Base-by-base conservation (phyloP, 2,113 vertebrate species). In the Agapornis roseicollis region DNA sequence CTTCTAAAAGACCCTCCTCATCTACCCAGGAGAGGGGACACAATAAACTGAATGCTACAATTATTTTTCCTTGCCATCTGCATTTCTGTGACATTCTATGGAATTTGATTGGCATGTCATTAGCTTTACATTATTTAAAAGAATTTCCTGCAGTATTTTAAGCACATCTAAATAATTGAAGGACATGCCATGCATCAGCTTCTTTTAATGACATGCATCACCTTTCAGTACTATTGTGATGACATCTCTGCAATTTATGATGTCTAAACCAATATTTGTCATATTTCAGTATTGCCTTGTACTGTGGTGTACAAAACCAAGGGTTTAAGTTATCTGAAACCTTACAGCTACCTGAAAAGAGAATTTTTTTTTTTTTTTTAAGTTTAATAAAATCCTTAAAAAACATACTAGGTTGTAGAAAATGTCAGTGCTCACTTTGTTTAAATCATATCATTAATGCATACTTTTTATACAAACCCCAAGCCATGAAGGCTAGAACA, bases 101-200 rank as follows among this genome's bases (percentile, higher is more conserved):
- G 70, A 84, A 76, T 95, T 91, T 95, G 89, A 92, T 65, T 94
- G 86, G 49, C 91, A 91, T 85, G 52, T 37, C 56, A 85, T 95
- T 96, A 91, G 17, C 56, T 95, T 89, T 89, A 72, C 17, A 49
- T 86, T 81, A 70, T 89, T 94, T 89, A 91, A 95, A 95, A 85
- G 31, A 86, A 91, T 89, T 88, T 94, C 31, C 66, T 89, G 46
- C 64, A 77, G 74, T 93, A 85, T 91, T 94, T 96, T 50, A 25
- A 91, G 81, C 0, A 4, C 78, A 91, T 89, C 70, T 71, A 95
- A 82, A 94, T 94, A 95, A 91, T 89, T 94, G 89, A 94, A 95
- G 94, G 87, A 65, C 52, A 65, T 93, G 94, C 95, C 95, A 89
- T 77, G 41, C 37, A 94, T 72, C 41, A 58, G 53, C 56, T 95